Percentiles rank a stretch among this genome's conserved stretches.
phyloP scores from a whole-genome alignment of 1,140 invertebrate species.

The Zaprionus inermis region DNA sequence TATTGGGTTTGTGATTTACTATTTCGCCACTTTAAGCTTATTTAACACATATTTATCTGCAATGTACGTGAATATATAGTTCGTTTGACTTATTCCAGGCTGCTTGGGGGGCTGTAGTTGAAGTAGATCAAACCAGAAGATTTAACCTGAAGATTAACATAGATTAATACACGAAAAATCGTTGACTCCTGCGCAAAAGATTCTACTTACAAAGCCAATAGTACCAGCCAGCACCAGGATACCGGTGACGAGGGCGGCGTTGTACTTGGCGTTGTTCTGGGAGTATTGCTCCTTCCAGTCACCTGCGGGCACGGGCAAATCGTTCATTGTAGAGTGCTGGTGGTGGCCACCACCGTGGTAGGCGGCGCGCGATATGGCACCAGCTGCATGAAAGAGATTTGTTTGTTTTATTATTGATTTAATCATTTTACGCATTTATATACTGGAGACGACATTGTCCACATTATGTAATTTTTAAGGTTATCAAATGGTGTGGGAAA shows the following conservation, averaged over 20 bases:
- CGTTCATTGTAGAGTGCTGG: slow-evolving; percentile 87
- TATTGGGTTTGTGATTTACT: slow-evolving; percentile 68
- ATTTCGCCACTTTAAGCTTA: slow-evolving; percentile 75
- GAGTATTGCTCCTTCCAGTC: slow-evolving; percentile 89
- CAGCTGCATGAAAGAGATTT: slow-evolving; percentile 47
- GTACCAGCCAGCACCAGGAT: slow-evolving; percentile 86
- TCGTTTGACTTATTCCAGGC: slow-evolving; percentile 84
- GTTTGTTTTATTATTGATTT: slow-evolving; percentile 3
- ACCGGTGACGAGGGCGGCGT: slow-evolving; percentile 87
- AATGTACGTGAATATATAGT: slow-evolving; percentile 50
- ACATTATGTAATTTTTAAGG: slow-evolving; percentile 83
- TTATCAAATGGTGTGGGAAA: slow-evolving; percentile 48
- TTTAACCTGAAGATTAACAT: slow-evolving; percentile 84
- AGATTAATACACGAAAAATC: not conserved
- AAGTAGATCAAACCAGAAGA: slow-evolving; percentile 86
- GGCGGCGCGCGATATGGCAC: slow-evolving; percentile 75
- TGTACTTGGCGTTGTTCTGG: slow-evolving; percentile 88
- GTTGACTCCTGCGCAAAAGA: not conserved
- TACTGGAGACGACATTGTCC: slow-evolving; percentile 16
- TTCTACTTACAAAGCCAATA: slow-evolving; percentile 86
- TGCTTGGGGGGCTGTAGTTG: slow-evolving; percentile 86
- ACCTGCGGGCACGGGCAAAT: slow-evolving; percentile 89
- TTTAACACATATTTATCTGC: slow-evolving; percentile 71
- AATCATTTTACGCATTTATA: slow-evolving; percentile 7
- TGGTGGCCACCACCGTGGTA: slow-evolving; percentile 73